phyloP scores from a whole-genome alignment of 2,113 vertebrate species.

The Archocentrus centrarchus region DNA sequence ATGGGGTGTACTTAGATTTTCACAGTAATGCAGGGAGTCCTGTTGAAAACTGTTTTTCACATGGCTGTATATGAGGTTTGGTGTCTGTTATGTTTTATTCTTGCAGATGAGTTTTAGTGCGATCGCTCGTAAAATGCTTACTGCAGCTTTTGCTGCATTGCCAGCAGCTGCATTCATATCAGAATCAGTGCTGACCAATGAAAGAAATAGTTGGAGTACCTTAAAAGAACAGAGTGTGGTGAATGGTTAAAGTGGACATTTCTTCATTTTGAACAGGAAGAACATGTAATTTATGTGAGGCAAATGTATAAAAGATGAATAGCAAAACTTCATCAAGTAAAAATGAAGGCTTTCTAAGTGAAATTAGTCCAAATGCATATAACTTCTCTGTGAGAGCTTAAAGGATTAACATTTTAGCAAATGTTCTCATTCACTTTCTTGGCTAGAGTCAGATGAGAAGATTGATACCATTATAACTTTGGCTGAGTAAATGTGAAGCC shows the following conservation, averaged over 20 bases:
- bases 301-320: background rate
- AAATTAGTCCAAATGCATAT: background rate
- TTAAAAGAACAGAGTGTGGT: background rate
- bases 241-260: background rate
- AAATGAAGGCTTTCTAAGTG: background rate
- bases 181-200: background rate
- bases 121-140: background rate
- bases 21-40: background rate
- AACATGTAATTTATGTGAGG: background rate
- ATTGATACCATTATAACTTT: background rate
- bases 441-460: background rate
- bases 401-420: constrained; percentile 21
- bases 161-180: constrained; percentile 2
- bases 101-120: background rate
- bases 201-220: background rate
- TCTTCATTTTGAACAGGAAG: constrained; percentile 7
- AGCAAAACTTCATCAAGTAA: background rate
- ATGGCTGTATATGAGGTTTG: background rate
- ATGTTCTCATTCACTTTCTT: background rate
- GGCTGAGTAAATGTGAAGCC: background rate
- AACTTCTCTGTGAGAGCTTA: constrained; percentile 9
- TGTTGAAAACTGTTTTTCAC: background rate
- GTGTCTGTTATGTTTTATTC: background rate
- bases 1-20: background rate
- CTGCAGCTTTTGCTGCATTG: background rate